phyloP scores from a whole-genome alignment of 1,140 invertebrate genomes.

The Oscheius sp. region DNA sequence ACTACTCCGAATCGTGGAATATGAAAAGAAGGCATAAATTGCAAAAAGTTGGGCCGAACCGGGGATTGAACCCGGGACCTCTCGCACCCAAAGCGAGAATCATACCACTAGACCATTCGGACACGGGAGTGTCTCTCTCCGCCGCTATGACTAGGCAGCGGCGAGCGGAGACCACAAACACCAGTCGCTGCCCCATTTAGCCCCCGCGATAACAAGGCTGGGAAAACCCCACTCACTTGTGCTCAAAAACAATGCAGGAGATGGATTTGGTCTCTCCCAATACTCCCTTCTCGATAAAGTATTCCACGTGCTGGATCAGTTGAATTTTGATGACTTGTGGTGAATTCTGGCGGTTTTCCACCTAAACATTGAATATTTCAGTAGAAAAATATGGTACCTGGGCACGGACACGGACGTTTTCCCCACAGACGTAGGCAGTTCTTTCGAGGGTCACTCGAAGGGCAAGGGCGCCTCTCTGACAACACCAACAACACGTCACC shows the following conservation, averaged over 20 bases:
- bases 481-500: conserved; percentile 76
- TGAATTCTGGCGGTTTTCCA: conserved; percentile 76
- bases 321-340: conserved; percentile 72
- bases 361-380: conserved; percentile 62
- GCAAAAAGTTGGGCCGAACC: conserved; percentile 12
- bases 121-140: no score
- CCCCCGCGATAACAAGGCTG: no score
- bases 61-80: conserved; percentile 56
- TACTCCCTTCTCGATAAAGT: conserved; percentile 77
- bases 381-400: conserved; percentile 1
- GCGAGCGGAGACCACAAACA: no score
- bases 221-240: conserved; percentile 61
- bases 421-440: conserved; percentile 77
- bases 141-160: no score
- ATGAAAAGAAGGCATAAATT: background rate
- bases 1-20: no score
- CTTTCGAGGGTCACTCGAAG: conserved; percentile 73
- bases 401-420: conserved; percentile 74
- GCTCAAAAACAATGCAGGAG: conserved; percentile 74
- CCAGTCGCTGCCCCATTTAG: no score
- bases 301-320: conserved; percentile 77
- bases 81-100: conserved; percentile 61
- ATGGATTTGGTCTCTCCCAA: conserved; percentile 73
- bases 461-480: conserved; percentile 72
- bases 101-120: conserved; percentile 13